Evolutionary conservation across 2,888 invertebrate genomes (phyloP), one percentile per base, ranked within the genome.

Genomic region (Aleiodes alternator): DNA sequence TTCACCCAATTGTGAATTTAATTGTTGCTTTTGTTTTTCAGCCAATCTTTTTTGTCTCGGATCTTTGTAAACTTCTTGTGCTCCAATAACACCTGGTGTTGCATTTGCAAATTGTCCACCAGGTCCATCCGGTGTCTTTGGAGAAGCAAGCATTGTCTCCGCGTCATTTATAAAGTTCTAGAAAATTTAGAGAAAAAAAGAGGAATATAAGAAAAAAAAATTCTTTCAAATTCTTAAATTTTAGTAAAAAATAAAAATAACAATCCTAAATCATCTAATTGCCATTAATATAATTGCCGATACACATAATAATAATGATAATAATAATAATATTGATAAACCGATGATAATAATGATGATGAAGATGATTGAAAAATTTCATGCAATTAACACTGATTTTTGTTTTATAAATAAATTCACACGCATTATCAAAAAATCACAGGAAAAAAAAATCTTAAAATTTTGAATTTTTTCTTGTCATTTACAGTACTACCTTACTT

Each of bases 41-140:
- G 96, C 96, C 82, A 97, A 91, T n/a, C 97, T 94, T 75, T 95
- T 94, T 84, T 95, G 92, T 81, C 98, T 93, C 11, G 98, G 98
- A 91, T 98, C 98, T 85, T 94, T 94, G 91, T 99, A 99, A 72
- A 99, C 96, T 91, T 99, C 99, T 91, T 99, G 98, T 76, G 98
- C 96, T 81, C 99, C 99, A 87, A 99, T 98, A 73, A 99, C 98
- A 80, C 97, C 97, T 31, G 98, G 98, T 76, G 98, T 98, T 84
- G 94, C 95, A 82, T 92, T 92, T 79, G 90, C 86, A 83, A 89
- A 91, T 80, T 83, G 87, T 77, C 87, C 88, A 77, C 87, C 90
- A 72, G 92, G 91, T 70, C 92, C 91, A 80, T 92, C 92, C 5
- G 96, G 95, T 61, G 95, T 94, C 80, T 93, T 92, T 73, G 95